phyloP scores from a whole-genome alignment of 2,888 invertebrate species.

The Neoscelio sp. region DNA sequence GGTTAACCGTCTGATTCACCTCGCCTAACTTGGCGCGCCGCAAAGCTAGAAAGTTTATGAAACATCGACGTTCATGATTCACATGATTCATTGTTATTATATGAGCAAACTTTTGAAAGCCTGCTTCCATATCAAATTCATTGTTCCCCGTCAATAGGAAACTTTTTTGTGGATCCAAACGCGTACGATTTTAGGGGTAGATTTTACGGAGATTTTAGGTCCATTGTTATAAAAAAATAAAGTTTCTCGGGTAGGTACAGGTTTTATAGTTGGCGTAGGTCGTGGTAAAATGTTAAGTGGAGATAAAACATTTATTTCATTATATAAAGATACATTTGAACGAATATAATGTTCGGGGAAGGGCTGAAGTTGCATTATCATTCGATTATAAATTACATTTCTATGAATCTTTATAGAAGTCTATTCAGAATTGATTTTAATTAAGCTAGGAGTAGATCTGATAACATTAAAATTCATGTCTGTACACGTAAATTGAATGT shows the following conservation, averaged over 20 bases:
- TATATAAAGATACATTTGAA: slow-evolving; percentile 17
- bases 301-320: slow-evolving; percentile 20
- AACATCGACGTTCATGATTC: slow-evolving; percentile 63
- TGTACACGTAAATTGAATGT: no score
- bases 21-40: slow-evolving; percentile 63
- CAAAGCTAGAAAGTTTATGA: slow-evolving; percentile 69
- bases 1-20: slow-evolving; percentile 67
- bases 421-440: no score
- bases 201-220: slow-evolving; percentile 23
- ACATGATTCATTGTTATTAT: slow-evolving; percentile 66
- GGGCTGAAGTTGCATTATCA: no score
- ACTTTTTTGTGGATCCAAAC: slow-evolving; percentile 43
- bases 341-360: no score
- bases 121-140: slow-evolving; percentile 57
- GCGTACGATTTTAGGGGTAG: slow-evolving; percentile 26
- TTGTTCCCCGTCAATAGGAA: slow-evolving; percentile 46
- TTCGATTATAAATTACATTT: no score
- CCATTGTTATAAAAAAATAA: slow-evolving; percentile 43
- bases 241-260: slow-evolving; percentile 26
- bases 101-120: slow-evolving; percentile 63
- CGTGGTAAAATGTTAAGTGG: not conserved
- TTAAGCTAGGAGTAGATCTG: no score
- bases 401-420: no score
- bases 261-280: slow-evolving; percentile 15
- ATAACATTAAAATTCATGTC: no score